Conservation (phyloP, 1,140 invertebrate species). For the Dufourea novaeangliae region DNA sequence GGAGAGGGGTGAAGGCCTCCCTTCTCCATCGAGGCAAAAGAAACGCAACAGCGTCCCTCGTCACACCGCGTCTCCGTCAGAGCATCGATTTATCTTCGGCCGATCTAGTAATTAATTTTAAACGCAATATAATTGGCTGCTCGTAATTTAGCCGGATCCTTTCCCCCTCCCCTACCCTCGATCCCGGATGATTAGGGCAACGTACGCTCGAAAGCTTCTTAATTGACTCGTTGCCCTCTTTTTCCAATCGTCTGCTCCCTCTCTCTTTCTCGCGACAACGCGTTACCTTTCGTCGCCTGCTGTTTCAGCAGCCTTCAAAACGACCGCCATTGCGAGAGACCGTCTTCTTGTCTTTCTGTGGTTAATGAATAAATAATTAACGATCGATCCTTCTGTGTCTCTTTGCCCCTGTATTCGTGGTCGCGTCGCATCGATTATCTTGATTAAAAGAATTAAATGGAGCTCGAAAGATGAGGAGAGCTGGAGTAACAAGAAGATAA, state of each 20-base stretch:
- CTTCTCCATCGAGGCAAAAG: constrained; percentile 22
- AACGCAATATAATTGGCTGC: constrained; percentile 72
- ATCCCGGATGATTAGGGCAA: constrained; percentile 55
- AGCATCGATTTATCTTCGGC: constrained; percentile 65
- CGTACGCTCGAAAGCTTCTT: constrained; percentile 57
- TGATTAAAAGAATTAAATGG: too few species aligned
- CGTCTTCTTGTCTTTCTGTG: neutral
- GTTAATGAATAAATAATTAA: constrained; percentile 15
- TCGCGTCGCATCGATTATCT: too few species aligned
- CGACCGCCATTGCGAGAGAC: constrained; percentile 11
- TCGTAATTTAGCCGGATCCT: constrained; percentile 64
- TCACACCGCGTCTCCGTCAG: constrained; percentile 59
- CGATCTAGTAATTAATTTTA: constrained; percentile 74
- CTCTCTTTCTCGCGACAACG: constrained; percentile 20
- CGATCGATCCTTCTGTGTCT: too few species aligned
- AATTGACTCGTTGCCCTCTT: constrained; percentile 65
- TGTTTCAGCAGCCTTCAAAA: neutral
- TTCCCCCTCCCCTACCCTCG: neutral
- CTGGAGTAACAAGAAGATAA: too few species aligned
- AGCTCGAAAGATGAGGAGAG: too few species aligned
- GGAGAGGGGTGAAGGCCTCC: neutral
- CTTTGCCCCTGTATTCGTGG: too few species aligned
- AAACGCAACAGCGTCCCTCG: constrained; percentile 49
- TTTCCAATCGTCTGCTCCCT: neutral
- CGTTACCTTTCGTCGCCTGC: neutral